Base-by-base conservation (phyloP, 2,888 invertebrate genomes). In the Sesia bembeciformis region DNA sequence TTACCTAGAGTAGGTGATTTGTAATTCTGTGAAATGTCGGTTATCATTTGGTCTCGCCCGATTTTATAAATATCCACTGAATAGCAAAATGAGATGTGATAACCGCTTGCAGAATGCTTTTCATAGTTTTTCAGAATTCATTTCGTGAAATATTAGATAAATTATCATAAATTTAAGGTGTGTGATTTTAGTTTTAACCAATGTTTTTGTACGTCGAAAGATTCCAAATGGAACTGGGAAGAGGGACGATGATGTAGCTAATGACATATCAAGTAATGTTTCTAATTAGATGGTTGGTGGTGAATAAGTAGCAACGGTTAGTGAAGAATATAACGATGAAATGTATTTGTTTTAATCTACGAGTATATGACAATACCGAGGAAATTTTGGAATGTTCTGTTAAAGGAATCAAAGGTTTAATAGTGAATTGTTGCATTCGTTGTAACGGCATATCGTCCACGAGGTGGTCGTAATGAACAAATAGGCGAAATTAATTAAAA, bases 261-360 rank as follows among this genome's bases (percentile, higher is more conserved):
- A 84, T 88, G 75, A 89, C 89, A 89, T 89, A 89, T 89, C 89
- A 89, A 74, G 78, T 81, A 81, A 81, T 78, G 81, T 83, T 86
- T 84, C 70, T 72, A 70, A 81, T 79, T 79, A 78, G 72, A 73
- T 64, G 68, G 65, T 66, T 64, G 64, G 60, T 63, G 66, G 70
- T 53, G 60, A 54, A 58, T 61, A 58, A 61, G 58, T 59, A 67
- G 61, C 67, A 70, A 78, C 70, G 86, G 86, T 85, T 84, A 87
- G 74, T 73, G 73, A 81, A 66, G 72, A 70, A 67, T 64, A 64
- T 72, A 43, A 70, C 23, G 23, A 23, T 66, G 67, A 72, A 63
- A 69, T 75, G 67, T 67, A 70, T 71, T 75, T 78, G 74, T 74
- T 80, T 82, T 78, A 75, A 74, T 74, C 23, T 23, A 23, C 23